A percentile compares a stretch with the other conserved stretches of the same genome.
phyloP scores from a whole-genome alignment of 2,888 invertebrate genomes.

The Drosophila flavopinicola region DNA sequence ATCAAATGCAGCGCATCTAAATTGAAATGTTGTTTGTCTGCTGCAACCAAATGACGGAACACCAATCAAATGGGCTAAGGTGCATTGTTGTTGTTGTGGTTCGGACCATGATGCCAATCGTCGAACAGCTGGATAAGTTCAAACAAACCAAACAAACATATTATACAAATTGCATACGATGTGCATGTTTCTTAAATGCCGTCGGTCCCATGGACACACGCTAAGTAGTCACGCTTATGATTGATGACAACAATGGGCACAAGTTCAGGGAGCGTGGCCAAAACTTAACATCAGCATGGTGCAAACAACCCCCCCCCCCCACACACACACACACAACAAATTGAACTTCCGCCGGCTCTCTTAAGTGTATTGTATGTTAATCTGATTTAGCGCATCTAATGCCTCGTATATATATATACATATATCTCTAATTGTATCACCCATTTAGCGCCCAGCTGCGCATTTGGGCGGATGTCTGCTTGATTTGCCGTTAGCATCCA shows the following conservation, averaged over 20 bases:
- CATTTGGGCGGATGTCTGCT: neutral
- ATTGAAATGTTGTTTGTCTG: conserved; percentile 52
- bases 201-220: conserved; percentile 26
- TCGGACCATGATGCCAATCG: conserved; percentile 40
- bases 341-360: conserved; percentile 9
- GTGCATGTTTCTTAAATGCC: neutral
- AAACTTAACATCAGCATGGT: conserved; percentile 19
- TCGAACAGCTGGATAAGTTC: too few relatives aligned
- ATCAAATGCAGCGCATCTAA: conserved; percentile 35
- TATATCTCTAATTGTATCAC: conserved; percentile 1
- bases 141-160: too few relatives aligned
- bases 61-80: conserved; percentile 43
- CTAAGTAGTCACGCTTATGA: conserved; percentile 34
- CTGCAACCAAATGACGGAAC: conserved; percentile 20
- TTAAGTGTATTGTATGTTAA: conserved; percentile 63
- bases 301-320: conserved; percentile 1
- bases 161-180: too few relatives aligned
- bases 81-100: conserved; percentile 11
- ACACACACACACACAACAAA: too few relatives aligned
- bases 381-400: conserved; percentile 41
- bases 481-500: neutral
- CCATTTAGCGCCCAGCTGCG: neutral
- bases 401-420: conserved; percentile 1
- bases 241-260: conserved; percentile 32
- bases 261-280: conserved; percentile 24